A percentile compares a stretch with the other conserved stretches of the same genome.
These are phyloP conservation scores for Eonycteris spelaea DNA, from an alignment of 2,113 vertebrate species.

Conservation along the genomic window DNA sequence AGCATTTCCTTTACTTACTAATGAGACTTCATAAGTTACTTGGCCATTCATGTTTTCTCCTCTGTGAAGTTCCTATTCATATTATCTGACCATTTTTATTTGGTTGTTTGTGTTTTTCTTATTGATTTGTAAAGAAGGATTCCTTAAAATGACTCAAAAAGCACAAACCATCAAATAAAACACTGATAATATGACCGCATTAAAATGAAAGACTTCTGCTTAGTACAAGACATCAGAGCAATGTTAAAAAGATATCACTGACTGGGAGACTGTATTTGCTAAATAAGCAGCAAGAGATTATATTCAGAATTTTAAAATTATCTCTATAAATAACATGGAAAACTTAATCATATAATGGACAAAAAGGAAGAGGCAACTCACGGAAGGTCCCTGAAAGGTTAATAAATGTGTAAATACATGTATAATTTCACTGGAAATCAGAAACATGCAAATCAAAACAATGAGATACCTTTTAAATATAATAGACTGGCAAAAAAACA, in stretches of 20 bases:
- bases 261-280: not conserved
- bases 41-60: not conserved
- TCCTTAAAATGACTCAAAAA: conserved; percentile 39
- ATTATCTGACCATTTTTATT: conserved; percentile 15
- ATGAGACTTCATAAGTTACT: not conserved
- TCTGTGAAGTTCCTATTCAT: conserved; percentile 7
- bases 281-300: not conserved
- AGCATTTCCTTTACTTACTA: conserved; percentile 35
- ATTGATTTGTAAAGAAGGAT: not conserved
- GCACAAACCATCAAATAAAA: conserved; percentile 4
- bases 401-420: conserved; percentile 10
- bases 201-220: conserved; percentile 30
- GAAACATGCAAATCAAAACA: conserved; percentile 44
- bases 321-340: conserved; percentile 26
- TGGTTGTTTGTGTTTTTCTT: not conserved
- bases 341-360: not conserved
- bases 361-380: conserved; percentile 42
- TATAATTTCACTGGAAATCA: conserved; percentile 20
- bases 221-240: conserved; percentile 15
- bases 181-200: not conserved
- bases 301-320: conserved; percentile 25
- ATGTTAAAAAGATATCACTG: not conserved
- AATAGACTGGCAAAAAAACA: conserved; percentile 31
- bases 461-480: conserved; percentile 2
- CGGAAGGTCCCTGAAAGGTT: not conserved